Evolutionary conservation across 2,113 vertebrate genomes (phyloP), one percentile per base, ranked within the genome.

Genomic region (Apeltes quadracus): DNA sequence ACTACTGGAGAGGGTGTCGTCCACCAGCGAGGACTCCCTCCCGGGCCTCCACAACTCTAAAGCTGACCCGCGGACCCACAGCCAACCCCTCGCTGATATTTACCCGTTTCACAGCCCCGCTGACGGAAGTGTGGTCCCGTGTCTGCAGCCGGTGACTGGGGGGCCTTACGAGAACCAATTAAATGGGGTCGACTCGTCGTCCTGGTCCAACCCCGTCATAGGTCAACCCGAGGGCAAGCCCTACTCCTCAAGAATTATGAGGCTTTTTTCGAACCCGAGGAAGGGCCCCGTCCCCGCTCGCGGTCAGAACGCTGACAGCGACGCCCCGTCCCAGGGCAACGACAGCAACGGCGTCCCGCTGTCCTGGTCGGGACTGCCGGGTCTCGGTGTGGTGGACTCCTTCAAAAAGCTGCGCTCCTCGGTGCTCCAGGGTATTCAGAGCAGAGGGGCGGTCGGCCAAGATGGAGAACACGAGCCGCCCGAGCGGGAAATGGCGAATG

Each of bases 341-440:
- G 43, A 80, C 38, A 39, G 77, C 51, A 90, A 53, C 50, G 53
- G 67, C 1, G 89, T 32, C 66, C 85, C 95, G 0, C 94, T 95
- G 53, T 90, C 95, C 0, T 96, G 95, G 96, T 91, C 95, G 15
- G 94, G 95, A n/a, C 90, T 97, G 23, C 91, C 96, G 61, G 95
- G 95, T 56, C 91, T 98, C 32, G 95, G 91, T 39, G 96, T 97
- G 74, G 94, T 98, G 93, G 95, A 96, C 15, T 97, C 96, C 41
- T 98, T 99, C 76, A 98, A 97, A 86, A 98, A 97, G 76, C 62
- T 98, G 4, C 96, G 95, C 72, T 95, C 96, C 1, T 96, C 97
- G 0, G 95, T 97, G 63, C 92, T 96, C 2, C 97, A 97, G 85
- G 97, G 96, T 25, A 96, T 96, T 79, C 96, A 97, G 89, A 93